Base-by-base conservation (phyloP, 2,888 invertebrate genomes). In the Habroteleia sp. region DNA sequence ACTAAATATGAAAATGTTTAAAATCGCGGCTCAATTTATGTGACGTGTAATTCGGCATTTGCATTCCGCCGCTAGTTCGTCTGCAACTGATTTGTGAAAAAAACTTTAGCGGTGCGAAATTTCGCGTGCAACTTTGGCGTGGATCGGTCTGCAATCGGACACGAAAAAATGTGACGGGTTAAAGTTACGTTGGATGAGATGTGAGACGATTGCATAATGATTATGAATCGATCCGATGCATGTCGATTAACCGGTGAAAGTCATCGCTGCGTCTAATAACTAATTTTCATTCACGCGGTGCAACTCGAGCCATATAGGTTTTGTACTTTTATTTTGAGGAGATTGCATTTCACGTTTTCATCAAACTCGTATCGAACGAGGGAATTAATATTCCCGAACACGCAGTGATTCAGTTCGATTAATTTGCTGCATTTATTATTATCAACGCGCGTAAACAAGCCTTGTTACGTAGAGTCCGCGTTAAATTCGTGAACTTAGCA, bases 171-270 rank as follows among this genome's bases (percentile, higher is more conserved):
- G 17, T 23, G 63, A 35, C 11, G 10, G 16, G 25, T 20, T 50
- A 23, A 41, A 31, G 23, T 44, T 35, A 46, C 27, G 44, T 25
- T 25, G 17, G n/a, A n/a, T 29, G 23, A 39, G 46, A 44, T 54
- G 44, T 65, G 54, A 46, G 44, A 20, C 16, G 46, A 31, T 66
- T 66, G 23, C 39, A 16, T 39, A 56, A 66, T 44, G 31, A 33
- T 66, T 66, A 46, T 56, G 66, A 46, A 39, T 56, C 44, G 10
- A 33, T 54, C 13, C 31, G 33, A 46, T 48, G 56, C 56, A 56
- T 66, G 44, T 46, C 31, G 54, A 66, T 66, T 39, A 27, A 23
- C 23, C 31, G 33, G 66, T 66, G 66, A 66, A 66, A 66, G 66
- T 56, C 1, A 16, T 16, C 37, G 17, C 6, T 16, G 17, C 14